Evolutionary conservation across 2,888 invertebrate genomes (phyloP).

Genomic region (Ochropleura plecta): DNA sequence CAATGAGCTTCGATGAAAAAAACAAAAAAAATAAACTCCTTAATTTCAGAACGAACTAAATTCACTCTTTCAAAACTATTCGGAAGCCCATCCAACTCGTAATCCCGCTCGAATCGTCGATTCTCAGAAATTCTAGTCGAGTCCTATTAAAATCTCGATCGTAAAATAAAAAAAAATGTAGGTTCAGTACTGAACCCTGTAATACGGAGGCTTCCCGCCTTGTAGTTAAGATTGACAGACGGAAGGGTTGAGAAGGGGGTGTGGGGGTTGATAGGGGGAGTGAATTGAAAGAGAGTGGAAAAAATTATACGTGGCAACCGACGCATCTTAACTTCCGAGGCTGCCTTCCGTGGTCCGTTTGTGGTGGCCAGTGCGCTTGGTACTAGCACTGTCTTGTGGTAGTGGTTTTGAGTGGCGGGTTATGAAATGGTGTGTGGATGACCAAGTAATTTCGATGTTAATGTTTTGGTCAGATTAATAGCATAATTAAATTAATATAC

Average conservation of each 20-base stretch:
- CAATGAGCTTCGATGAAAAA: conserved; percentile 31
- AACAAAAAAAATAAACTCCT: conserved; percentile 36
- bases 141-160: conserved; percentile 84
- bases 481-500: too few species aligned
- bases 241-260: conserved; percentile 84
- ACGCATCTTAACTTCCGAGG: conserved; percentile 90
- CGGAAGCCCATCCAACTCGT: conserved; percentile 58
- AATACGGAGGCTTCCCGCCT: conserved; percentile 82
- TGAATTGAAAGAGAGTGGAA: conserved; percentile 88
- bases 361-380: conserved; percentile 63
- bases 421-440: not conserved
- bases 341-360: conserved; percentile 80
- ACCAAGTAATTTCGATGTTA: not conserved
- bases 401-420: not conserved
- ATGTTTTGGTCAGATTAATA: not conserved
- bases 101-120: conserved; percentile 79
- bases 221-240: conserved; percentile 90
- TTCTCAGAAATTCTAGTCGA: conserved; percentile 77
- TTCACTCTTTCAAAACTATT: conserved; percentile 64
- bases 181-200: conserved; percentile 83
- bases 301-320: conserved; percentile 89
- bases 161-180: conserved; percentile 82
- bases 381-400: conserved; percentile 23
- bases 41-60: conserved; percentile 59
- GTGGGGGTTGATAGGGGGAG: conserved; percentile 78